Base-by-base conservation (phyloP, 1,140 invertebrate species). In the Diploscapter pachys region DNA sequence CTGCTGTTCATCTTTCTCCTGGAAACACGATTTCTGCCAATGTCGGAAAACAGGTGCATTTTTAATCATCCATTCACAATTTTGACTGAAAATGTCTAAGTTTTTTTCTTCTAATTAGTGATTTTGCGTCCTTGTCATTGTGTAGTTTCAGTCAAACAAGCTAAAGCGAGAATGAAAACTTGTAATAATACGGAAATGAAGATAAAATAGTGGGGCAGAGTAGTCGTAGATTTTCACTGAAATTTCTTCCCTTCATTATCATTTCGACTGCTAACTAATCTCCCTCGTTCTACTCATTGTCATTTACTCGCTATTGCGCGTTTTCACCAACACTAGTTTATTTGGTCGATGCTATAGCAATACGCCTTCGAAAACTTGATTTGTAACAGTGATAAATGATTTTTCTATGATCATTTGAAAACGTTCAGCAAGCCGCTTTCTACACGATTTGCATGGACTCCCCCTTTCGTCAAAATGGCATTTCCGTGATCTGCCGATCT, bases 401-500 rank as follows among this genome's bases (percentile, higher is more conserved):
- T 31, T 31, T 31, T 31, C 31, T 31, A 31, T 31, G 31, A 2
- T 52, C 3, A 13, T 70, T 70, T 6, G 68, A 81, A 31, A 71
- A 50, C 31, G 80, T 77, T 55, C 83, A 85, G 68, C 83, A 86
- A 61, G 84, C 82, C 6, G 71, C 78, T 53, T 85, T 85, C 73
- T 85, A 85, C 71, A 59, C 63, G 55, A 70, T 85, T 61, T 48
- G 74, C 11, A 85, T 85, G 79, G 74, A 55, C 2, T 61, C 75
- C 2, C 80, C 83, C 4, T 78, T 56, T 31, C 50, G 66, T 48
- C 63, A 78, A 51, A 63, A 80, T 48, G 83, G 83, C 9, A 82
- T 86, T 11, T 62, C 82, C n/a, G 84, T 86, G 56, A 68, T 80
- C 13, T 85, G 85, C 73, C 78, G 75, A 71, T 80, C 83, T 2